Conservation (phyloP, 2,797 vertebrate species). For the Brachymystax lenok region DNA sequence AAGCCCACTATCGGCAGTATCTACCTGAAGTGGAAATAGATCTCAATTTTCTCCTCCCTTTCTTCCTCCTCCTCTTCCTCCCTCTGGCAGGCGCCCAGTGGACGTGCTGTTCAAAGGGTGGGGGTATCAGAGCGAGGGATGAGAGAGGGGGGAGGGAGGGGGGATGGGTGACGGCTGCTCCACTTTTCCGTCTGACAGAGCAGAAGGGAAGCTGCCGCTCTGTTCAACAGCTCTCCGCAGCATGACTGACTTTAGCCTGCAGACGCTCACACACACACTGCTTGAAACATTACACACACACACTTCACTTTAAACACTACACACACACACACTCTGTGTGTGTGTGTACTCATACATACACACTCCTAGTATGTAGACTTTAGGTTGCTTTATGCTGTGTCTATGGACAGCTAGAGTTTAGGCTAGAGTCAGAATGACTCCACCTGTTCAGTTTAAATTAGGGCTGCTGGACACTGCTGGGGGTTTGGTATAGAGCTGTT, state of each 20-base stretch:
- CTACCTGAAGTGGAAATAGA: not conserved
- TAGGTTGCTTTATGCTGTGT: not conserved
- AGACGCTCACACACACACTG: not conserved
- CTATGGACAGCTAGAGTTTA: not conserved
- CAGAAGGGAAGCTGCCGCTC: constrained; percentile 61
- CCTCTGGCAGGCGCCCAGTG: not conserved
- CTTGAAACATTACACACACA: too few relatives aligned
- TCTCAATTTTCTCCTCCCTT: not conserved
- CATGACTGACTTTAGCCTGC: constrained; percentile 51
- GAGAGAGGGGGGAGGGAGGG: constrained; percentile 28
- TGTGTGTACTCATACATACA: too few relatives aligned
- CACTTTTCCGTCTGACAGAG: constrained; percentile 76
- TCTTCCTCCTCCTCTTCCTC: not conserved
- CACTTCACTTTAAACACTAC: not conserved
- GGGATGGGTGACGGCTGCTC: constrained; percentile 61
- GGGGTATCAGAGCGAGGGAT: not conserved
- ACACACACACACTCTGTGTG: too few relatives aligned
- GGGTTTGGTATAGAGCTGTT: not conserved
- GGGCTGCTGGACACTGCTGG: not conserved
- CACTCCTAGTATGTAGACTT: not conserved
- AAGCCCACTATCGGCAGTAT: not conserved
- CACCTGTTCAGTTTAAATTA: not conserved
- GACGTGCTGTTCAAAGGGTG: too few relatives aligned
- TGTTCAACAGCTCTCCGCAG: constrained; percentile 62
- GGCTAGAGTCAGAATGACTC: not conserved